A percentile compares a stretch with the other conserved stretches of the same genome.
These are phyloP conservation scores for Macrophya annulata DNA, from an alignment of 2,888 invertebrate genomes.

Conservation along the genomic window DNA sequence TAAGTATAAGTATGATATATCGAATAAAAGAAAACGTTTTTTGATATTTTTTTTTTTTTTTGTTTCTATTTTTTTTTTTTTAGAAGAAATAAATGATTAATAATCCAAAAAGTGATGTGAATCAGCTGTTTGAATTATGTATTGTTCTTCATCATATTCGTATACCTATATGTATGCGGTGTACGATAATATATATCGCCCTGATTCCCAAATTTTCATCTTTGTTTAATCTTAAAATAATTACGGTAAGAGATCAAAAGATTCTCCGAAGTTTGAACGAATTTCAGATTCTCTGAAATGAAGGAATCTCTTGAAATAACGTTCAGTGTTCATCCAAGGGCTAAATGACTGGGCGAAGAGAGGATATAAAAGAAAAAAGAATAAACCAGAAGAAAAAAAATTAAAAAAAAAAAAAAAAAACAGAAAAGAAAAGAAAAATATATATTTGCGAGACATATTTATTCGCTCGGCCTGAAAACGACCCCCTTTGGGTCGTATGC, in stretches of 20 bases:
- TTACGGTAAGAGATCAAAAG: constrained; percentile 26
- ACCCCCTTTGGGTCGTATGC: no score
- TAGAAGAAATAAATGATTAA: no score
- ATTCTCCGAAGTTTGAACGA: constrained; percentile 27
- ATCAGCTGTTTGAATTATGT: no score
- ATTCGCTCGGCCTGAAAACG: no score
- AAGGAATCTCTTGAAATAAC: background rate
- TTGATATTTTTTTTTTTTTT: no score
- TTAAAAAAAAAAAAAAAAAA: background rate
- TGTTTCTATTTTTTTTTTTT: no score
- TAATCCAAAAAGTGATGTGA: no score
- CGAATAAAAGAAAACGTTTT: no score
- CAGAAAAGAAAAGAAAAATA: background rate
- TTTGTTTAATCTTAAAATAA: constrained; percentile 7
- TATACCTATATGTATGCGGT: no score
- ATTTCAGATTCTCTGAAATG: constrained; percentile 2
- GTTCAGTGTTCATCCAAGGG: constrained; percentile 30
- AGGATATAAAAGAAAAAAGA: background rate
- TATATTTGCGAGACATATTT: background rate
- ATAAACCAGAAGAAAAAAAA: background rate
- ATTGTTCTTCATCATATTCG: no score
- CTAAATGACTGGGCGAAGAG: constrained; percentile 17
- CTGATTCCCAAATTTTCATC: background rate
- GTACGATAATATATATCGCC: no score
- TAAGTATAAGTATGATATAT: no score